Evolutionary conservation across 1,140 invertebrate species (phyloP), one percentile per base, ranked within the genome.

Genomic region (Brachionus rubens): DNA sequence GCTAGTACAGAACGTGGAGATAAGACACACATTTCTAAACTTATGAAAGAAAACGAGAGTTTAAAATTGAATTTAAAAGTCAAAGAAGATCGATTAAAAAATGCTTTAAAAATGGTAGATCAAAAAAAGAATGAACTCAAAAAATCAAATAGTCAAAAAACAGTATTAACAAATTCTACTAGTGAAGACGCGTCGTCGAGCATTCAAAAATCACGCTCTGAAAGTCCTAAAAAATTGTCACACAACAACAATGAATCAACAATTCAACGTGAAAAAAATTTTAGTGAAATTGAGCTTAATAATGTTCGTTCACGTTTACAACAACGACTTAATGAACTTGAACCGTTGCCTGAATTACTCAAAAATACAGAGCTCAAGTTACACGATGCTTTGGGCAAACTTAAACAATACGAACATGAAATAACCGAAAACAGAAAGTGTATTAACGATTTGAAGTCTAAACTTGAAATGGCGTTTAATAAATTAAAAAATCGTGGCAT

Each of bases 301-400:
- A 82, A 81, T 81, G 82, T 82, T 56, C 30, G 76, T 30, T 78
- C 59, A 30, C 78, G 82, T 12, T 79, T 85, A 9, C 82, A 83
- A 47, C 79, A 81, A 56, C 76, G 84, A 10, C 78, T 85, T 19
- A 78, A 82, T 30, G 84, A 85, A 76, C 79, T 85, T 65, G 83
- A 84, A 68, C 84, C 84, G 36, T 77, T 85, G 43, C 84, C 84
- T 10, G 83, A 85, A 72, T 78, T 84, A 75, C 79, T 85, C 10
- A 80, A 82, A 59, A 79, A 81, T 41, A 82, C 83, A 24, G 83
- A 85, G 72, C 77, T 84, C 2, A 79, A 79, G 52, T 77, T 84
- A 14, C 82, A 83, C 28, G 82, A 83, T 19, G 78, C 81, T 14
- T 80, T 81, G 6, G 81, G 82, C 47, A 79, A 81, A 47, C 72